A percentile compares a stretch with the other conserved stretches of the same genome.
Conservation (phyloP, 2,888 invertebrate genomes). For the Cheilosia impressa region DNA sequence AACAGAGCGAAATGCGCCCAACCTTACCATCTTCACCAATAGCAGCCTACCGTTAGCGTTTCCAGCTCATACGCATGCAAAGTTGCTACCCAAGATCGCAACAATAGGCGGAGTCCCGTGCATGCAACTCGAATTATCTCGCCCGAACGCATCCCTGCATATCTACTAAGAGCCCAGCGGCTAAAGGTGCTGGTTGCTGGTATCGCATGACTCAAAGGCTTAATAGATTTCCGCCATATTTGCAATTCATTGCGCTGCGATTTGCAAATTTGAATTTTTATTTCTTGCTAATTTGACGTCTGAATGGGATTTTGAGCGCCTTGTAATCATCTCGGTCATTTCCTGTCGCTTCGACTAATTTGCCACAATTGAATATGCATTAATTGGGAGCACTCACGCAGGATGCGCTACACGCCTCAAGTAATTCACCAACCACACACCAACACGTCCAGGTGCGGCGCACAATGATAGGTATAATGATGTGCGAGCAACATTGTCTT, state of each 20-base stretch:
- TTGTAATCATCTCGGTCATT: conserved; percentile 29
- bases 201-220: conserved; percentile 35
- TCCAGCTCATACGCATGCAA: conserved; percentile 36
- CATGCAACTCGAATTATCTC: conserved; percentile 46
- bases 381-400: conserved; percentile 37
- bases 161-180: not conserved
- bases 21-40: conserved; percentile 61
- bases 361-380: conserved; percentile 49
- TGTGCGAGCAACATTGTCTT: conserved; percentile 1
- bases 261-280: conserved; percentile 27
- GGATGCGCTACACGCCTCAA: conserved; percentile 44
- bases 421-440: conserved; percentile 15
- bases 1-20: conserved; percentile 30
- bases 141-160: conserved; percentile 31
- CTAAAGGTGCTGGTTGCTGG: conserved; percentile 27
- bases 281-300: conserved; percentile 39
- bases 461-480: not conserved
- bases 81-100: conserved; percentile 21
- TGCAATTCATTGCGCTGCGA: conserved; percentile 46
- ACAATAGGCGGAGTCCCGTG: conserved; percentile 62
- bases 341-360: conserved; percentile 18
- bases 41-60: conserved; percentile 27
- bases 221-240: conserved; percentile 48
- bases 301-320: conserved; percentile 27
- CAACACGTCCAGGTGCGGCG: conserved; percentile 19